A percentile compares a stretch with the other conserved stretches of the same genome.
phyloP scores from a whole-genome alignment of 1,140 invertebrate species.

The Gryon sp. region DNA sequence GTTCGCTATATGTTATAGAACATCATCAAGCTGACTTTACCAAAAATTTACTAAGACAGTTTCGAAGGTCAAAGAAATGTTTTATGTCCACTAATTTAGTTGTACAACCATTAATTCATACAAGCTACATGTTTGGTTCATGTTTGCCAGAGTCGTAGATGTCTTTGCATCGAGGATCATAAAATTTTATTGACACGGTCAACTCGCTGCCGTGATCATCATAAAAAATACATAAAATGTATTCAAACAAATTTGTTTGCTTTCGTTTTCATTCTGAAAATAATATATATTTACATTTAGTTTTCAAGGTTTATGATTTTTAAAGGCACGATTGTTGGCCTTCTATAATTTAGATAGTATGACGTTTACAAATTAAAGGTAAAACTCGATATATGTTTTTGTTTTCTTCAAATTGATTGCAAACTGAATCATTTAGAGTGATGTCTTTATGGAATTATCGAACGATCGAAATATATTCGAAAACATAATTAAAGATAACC shows the following conservation, averaged over 20 bases:
- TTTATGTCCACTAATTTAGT: slow-evolving; percentile 29
- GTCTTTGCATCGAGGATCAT: slow-evolving; percentile 49
- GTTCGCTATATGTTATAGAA: too few relatives aligned
- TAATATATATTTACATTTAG: slow-evolving; percentile 13
- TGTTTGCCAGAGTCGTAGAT: slow-evolving; percentile 11
- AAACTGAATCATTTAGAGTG: slow-evolving; percentile 14
- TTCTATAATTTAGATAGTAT: slow-evolving; percentile 22
- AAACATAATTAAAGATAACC: not conserved
- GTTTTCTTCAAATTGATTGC: slow-evolving; percentile 4
- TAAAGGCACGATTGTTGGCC: not conserved
- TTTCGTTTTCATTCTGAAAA: slow-evolving; percentile 39
- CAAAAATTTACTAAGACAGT: slow-evolving; percentile 11
- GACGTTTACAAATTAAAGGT: slow-evolving; percentile 11
- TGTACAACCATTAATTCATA: slow-evolving; percentile 39
- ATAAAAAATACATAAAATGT: slow-evolving; percentile 42
- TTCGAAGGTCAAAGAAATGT: slow-evolving; percentile 20
- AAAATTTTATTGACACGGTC: slow-evolving; percentile 53
- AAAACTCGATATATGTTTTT: slow-evolving; percentile 19
- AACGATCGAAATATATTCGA: not conserved
- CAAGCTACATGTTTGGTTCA: slow-evolving; percentile 8
- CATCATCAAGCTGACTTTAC: not conserved
- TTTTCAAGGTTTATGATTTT: slow-evolving; percentile 38
- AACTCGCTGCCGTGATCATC: slow-evolving; percentile 29
- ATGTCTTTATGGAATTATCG: slow-evolving; percentile 17
- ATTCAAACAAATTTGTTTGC: slow-evolving; percentile 52